Conservation (phyloP, 2,888 invertebrate genomes). For the Nephrotoma flavescens region DNA sequence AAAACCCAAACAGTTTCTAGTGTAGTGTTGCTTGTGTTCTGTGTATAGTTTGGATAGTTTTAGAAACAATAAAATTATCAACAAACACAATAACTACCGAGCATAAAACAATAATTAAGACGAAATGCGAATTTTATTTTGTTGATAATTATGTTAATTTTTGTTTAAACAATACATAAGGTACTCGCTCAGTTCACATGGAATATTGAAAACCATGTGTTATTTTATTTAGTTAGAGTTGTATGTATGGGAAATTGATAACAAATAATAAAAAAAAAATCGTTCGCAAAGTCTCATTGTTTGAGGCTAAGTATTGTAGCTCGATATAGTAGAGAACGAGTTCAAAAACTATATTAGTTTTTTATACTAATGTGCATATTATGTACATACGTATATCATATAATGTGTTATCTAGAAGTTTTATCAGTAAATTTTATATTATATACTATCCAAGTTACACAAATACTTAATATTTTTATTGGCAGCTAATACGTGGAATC, state of each 20-base stretch:
- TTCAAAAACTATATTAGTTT: not conserved
- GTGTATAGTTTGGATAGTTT: not conserved
- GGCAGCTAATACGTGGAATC: not conserved
- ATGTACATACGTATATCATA: not conserved
- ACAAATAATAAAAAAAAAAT: not conserved
- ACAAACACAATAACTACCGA: not conserved
- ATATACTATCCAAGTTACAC: not conserved
- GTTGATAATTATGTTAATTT: not conserved
- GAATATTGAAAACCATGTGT: not conserved
- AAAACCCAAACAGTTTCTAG: not conserved
- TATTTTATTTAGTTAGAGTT: not conserved
- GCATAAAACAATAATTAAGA: not conserved
- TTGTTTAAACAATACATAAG: not conserved
- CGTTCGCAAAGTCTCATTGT: not conserved
- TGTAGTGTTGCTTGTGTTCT: not conserved
- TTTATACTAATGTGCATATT: not conserved
- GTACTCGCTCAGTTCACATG: not conserved
- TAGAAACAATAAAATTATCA: not conserved
- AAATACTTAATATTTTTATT: not conserved
- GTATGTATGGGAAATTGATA: not conserved
- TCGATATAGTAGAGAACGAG: not conserved
- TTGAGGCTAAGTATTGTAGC: not conserved
- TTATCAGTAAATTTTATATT: not conserved
- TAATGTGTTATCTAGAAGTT: not conserved
- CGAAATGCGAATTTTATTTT: not conserved